Evolutionary conservation across 2,113 vertebrate species (phyloP).

Genomic region (Alectura lathami): DNA sequence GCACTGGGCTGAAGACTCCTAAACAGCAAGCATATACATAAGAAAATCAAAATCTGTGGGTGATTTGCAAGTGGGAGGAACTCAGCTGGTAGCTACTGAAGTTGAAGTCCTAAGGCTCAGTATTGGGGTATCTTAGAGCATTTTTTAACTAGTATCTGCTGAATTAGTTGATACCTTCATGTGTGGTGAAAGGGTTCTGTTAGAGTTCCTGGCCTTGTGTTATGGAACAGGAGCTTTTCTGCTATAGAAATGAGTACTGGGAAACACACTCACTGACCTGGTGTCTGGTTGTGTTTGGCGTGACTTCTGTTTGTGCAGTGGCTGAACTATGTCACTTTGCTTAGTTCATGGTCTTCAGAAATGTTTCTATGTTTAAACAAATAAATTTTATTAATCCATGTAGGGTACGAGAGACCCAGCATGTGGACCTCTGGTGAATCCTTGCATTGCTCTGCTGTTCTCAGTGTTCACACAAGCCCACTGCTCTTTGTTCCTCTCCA

Average conservation of each 20-base stretch:
- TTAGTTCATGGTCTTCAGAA: background rate
- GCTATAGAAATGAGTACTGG: fast-evolving
- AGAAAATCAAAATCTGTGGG: background rate
- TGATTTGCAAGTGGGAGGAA: background rate
- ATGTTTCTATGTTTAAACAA: background rate
- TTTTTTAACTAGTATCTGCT: background rate
- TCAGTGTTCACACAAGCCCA: background rate
- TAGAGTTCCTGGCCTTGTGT: background rate
- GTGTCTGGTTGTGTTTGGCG: background rate
- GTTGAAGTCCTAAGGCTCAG: background rate
- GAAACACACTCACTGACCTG: background rate
- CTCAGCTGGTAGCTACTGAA: background rate
- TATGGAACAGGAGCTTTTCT: background rate
- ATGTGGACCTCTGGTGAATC: background rate
- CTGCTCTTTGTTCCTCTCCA: background rate
- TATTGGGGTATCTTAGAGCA: background rate
- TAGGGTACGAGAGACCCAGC: background rate
- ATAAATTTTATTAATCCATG: background rate
- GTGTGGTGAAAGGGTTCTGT: background rate
- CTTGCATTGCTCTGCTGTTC: background rate
- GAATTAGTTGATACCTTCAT: background rate
- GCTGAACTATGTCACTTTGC: background rate
- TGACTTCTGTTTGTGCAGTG: background rate
- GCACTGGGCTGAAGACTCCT: background rate
- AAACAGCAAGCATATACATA: background rate